Evolutionary conservation across 2,113 vertebrate species (phyloP).

Genomic region (Thalassarche chlororhynchos): DNA sequence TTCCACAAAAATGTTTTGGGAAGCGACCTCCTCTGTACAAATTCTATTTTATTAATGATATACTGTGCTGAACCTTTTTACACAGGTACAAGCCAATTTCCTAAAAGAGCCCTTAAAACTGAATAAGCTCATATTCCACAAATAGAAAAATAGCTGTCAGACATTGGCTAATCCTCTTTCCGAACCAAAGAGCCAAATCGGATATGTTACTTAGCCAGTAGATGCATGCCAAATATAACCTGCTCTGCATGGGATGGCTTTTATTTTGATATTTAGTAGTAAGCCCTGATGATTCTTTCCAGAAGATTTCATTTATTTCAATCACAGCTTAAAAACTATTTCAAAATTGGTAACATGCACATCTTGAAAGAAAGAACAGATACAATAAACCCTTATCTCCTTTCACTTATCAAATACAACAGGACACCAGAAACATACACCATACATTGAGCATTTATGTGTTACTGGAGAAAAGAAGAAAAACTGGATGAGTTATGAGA

Average conservation of each 20-base stretch:
- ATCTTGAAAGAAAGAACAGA: background rate
- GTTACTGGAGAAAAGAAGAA: constrained; percentile 5
- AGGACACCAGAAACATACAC: background rate
- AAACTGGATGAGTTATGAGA: constrained; percentile 10
- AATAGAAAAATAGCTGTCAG: constrained; percentile 46
- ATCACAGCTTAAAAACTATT: background rate
- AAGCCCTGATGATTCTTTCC: background rate
- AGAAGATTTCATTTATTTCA: constrained; percentile 15
- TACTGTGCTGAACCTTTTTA: background rate
- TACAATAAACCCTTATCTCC: constrained; percentile 49
- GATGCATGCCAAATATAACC: constrained; percentile 30
- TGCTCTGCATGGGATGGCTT: constrained; percentile 25
- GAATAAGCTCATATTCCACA: background rate
- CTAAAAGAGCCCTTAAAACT: background rate
- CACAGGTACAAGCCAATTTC: constrained; percentile 21
- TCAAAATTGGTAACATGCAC: background rate
- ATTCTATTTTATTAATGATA: background rate
- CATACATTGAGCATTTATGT: constrained; percentile 5
- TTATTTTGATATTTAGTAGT: constrained; percentile 41
- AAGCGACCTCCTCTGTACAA: background rate
- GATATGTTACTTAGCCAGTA: constrained; percentile 12
- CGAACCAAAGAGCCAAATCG: constrained; percentile 18
- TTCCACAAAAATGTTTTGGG: background rate
- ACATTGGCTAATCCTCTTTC: constrained; percentile 43
- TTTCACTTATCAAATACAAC: constrained; percentile 12